These are phyloP conservation scores for Drosophila pruinosa DNA, from an alignment of 1,140 invertebrate genomes.

Conservation along the genomic window DNA sequence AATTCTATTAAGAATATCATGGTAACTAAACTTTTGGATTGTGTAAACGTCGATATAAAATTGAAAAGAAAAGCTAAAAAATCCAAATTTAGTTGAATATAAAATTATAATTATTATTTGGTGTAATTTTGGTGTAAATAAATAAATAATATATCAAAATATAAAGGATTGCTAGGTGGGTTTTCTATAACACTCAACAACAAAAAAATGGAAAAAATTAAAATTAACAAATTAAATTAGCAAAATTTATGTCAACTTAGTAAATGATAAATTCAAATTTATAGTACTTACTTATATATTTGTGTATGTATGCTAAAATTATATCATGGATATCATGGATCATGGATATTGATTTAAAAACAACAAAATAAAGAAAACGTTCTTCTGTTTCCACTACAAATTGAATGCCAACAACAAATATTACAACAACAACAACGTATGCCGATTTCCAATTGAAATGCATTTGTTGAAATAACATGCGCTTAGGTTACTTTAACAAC, in stretches of 20 bases:
- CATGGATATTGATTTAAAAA: conserved; percentile 54
- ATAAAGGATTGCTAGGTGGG: conserved; percentile 44
- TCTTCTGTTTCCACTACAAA: conserved; percentile 58
- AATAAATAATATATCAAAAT: conserved; percentile 35
- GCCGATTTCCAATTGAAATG: conserved; percentile 59
- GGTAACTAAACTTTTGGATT: conserved; percentile 25
- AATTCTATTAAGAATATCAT: conserved; percentile 7
- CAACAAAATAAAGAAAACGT: conserved; percentile 16
- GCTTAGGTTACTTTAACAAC: conserved; percentile 18
- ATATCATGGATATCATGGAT: conserved; percentile 49
- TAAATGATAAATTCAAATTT: conserved; percentile 79
- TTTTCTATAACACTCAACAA: conserved; percentile 46
- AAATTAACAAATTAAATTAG: conserved; percentile 67
- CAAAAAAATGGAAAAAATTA: conserved; percentile 26
- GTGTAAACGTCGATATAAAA: conserved; percentile 16
- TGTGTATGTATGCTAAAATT: conserved; percentile 66
- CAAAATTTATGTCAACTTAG: conserved; percentile 80
- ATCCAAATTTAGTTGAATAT: conserved; percentile 35
- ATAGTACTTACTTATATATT: conserved; percentile 70
- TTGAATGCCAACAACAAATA: conserved; percentile 52
- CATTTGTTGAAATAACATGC: conserved; percentile 17
- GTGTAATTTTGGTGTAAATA: conserved; percentile 68
- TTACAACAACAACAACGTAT: conserved; percentile 32
- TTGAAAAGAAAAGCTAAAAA: conserved; percentile 4
- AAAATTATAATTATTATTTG: conserved; percentile 65